These are phyloP conservation scores for Chaunax sp. DNA, from an alignment of 2,797 vertebrate genomes.

Conservation along the genomic window DNA sequence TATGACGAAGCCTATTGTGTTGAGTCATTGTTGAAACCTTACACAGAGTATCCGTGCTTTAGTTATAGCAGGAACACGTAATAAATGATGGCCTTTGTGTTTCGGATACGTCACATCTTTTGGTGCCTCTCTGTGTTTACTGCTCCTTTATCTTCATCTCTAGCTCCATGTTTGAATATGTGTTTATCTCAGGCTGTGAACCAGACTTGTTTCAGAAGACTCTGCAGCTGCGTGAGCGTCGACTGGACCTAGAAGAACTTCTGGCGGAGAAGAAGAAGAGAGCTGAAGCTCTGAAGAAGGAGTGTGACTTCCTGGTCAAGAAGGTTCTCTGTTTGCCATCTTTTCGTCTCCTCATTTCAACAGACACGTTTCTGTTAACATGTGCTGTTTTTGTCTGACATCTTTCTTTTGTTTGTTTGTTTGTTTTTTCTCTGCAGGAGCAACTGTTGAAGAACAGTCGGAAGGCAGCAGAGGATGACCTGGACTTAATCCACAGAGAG, in stretches of 20 bases:
- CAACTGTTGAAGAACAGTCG: conserved; percentile 79
- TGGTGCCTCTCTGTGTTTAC: no score
- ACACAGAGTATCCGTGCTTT: no score
- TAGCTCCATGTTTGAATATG: no score
- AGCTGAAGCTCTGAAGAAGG: conserved; percentile 84
- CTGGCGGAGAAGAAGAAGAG: conserved; percentile 86
- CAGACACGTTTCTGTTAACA: not conserved
- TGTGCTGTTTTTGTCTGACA: not conserved
- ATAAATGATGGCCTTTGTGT: no score
- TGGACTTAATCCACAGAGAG: conserved; percentile 91
- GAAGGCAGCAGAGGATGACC: conserved; percentile 76
- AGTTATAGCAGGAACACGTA: no score
- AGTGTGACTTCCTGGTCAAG: conserved; percentile 82
- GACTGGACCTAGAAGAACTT: conserved; percentile 87
- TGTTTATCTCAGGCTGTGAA: conserved; percentile 84
- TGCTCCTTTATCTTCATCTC: conserved; percentile 33
- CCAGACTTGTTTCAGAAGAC: conserved; percentile 85
- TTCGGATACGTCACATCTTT: no score
- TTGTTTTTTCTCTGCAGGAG: conserved; percentile 73
- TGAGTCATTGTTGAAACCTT: no score
- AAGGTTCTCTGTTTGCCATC: conserved; percentile 79
- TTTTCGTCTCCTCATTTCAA: not conserved
- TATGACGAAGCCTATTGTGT: no score
- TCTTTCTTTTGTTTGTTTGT: not conserved
- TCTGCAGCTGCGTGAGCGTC: conserved; percentile 85